These are phyloP conservation scores for Perccottus glenii DNA, from an alignment of 2,113 vertebrate species.

Conservation along the genomic window DNA sequence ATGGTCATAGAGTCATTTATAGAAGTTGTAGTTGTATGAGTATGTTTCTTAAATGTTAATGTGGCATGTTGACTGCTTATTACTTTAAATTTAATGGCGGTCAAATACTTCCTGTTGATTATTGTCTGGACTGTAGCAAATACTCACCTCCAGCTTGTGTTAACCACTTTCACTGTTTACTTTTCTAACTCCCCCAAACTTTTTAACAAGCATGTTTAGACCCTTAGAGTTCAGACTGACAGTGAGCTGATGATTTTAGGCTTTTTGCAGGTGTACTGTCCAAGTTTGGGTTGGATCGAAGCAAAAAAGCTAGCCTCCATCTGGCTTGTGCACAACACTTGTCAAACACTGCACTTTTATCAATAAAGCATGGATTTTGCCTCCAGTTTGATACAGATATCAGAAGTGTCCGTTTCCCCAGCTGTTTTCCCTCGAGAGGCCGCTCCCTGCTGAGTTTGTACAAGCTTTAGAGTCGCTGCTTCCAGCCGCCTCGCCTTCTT, in stretches of 20 bases:
- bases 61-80: not conserved
- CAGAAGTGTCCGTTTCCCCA: not conserved
- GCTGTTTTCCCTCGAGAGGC: conserved; percentile 10
- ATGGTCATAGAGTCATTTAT: too few relatives aligned
- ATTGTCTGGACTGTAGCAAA: not conserved
- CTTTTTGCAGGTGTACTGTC: not conserved
- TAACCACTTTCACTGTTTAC: not conserved
- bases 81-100: not conserved
- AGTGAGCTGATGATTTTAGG: not conserved
- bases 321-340: not conserved
- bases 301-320: not conserved
- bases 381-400: conserved; percentile 5
- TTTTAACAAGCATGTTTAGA: conserved; percentile 7
- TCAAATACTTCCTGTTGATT: not conserved
- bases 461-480: not conserved
- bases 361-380: conserved; percentile 18
- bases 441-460: not conserved
- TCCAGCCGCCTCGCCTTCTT: not conserved
- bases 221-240: conserved; percentile 4
- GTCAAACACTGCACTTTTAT: not conserved
- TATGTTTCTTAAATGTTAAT: not conserved
- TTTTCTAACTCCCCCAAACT: not conserved
- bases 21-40: too few relatives aligned
- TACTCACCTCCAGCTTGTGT: not conserved
- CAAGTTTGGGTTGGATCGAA: not conserved